A percentile compares a stretch with the other conserved stretches of the same genome.
These are phyloP conservation scores for Petrolisthes cinctipes DNA, from an alignment of 2,888 invertebrate genomes.

Conservation along the genomic window DNA sequence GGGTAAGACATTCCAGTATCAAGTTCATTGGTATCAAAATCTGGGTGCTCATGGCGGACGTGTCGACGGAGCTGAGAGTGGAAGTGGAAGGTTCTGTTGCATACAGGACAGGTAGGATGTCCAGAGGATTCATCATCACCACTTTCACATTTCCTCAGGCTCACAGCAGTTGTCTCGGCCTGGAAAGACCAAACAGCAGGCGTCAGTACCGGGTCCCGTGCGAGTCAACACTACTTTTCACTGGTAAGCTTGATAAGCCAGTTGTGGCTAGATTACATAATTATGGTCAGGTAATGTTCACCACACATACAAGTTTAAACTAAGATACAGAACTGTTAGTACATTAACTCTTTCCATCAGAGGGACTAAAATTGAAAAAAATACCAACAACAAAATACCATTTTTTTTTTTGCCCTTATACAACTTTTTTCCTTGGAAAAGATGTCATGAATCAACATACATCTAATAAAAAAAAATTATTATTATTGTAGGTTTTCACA, in stretches of 20 bases:
- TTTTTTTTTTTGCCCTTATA: no score
- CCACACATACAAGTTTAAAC: no score
- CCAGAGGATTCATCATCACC: slow-evolving; percentile 37
- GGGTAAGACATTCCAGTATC: not conserved
- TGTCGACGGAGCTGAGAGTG: slow-evolving; percentile 55
- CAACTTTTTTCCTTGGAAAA: no score
- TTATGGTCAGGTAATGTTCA: no score
- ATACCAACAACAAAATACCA: no score
- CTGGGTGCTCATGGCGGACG: slow-evolving; percentile 52
- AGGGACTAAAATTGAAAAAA: no score
- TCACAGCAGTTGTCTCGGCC: slow-evolving; percentile 38
- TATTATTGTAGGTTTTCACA: no score
- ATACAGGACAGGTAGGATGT: slow-evolving; percentile 54
- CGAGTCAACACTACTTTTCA: slow-evolving; percentile 29
- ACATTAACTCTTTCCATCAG: no score
- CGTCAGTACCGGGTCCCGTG: slow-evolving; percentile 50
- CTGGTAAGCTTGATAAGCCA: not conserved
- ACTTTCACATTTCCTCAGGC: slow-evolving; percentile 35
- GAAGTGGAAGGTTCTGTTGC: slow-evolving; percentile 42
- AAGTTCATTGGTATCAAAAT: slow-evolving; percentile 37
- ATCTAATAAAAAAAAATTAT: no score
- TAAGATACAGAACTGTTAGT: no score
- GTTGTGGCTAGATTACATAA: not conserved
- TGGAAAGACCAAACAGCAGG: slow-evolving; percentile 57
- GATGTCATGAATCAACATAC: no score